Evolutionary conservation across 1,140 invertebrate species (phyloP).

Genomic region (Drosophila virilis): DNA sequence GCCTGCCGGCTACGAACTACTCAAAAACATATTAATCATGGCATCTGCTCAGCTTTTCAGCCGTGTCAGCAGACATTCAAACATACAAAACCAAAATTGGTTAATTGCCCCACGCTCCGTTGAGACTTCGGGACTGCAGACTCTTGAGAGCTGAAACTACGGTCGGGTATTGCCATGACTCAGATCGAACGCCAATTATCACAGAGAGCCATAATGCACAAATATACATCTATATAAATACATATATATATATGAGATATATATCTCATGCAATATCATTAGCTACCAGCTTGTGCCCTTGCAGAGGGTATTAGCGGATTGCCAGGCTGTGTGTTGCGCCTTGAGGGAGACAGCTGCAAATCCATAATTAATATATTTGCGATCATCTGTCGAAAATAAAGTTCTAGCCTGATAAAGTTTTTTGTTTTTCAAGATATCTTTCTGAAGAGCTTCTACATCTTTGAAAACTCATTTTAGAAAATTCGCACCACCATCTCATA

Average conservation of each 20-base stretch:
- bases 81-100: constrained; percentile 55
- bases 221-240: neutral
- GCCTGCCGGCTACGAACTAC: constrained; percentile 73
- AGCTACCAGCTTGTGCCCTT: neutral
- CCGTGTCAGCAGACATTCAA: constrained; percentile 51
- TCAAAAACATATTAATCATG: constrained; percentile 82
- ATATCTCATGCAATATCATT: constrained; percentile 22
- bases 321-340: too few relatives aligned
- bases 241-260: neutral
- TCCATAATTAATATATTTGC: neutral
- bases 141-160: neutral
- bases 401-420: too few relatives aligned
- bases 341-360: too few relatives aligned
- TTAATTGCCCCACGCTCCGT: constrained; percentile 65
- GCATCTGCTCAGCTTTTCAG: constrained; percentile 43
- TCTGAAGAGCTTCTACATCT: too few relatives aligned
- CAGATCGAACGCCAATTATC: constrained; percentile 40
- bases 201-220: constrained; percentile 9
- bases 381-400: too few relatives aligned
- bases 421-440: too few relatives aligned
- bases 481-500: too few relatives aligned
- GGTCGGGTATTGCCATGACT: constrained; percentile 35
- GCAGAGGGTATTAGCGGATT: neutral
- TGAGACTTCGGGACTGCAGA: neutral
- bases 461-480: too few relatives aligned